Base-by-base conservation (phyloP, 2,888 invertebrate species). In the Xestia xanthographa region DNA sequence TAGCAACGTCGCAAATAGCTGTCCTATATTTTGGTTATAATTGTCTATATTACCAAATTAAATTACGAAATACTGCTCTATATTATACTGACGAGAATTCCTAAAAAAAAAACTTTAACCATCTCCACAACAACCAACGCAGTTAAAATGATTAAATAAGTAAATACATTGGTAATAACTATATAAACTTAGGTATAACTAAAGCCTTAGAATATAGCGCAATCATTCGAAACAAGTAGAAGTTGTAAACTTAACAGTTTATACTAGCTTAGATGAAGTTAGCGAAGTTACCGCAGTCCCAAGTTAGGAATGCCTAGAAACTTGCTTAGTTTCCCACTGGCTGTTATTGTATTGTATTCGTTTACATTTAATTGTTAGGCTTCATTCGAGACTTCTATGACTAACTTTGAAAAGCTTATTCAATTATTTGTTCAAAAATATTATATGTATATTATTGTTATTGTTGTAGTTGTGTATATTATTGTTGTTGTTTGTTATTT, bases 161-260 rank as follows among this genome's bases (percentile, higher is more conserved):
- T n/a, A n/a, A n/a, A n/a, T n/a, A n/a, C n/a, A n/a, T n/a, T n/a
- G 22, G 22, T 29, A 22, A 9, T 38, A 62, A 62, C 12, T 60
- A 1, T 17, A 29, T 8, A 17, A 29, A 58, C 26, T 29, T 29
- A 22, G 20, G 8, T 48, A 14, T 22, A 62, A 0, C 63, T 38
- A 62, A 62, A 62, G 38, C n/a, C 11, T n/a, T 1, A 17, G n/a
- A 60, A 20, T 65, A 60, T 38, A n/a, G 9, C 78, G 17, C 34
- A n/a, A 62, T 67, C 38, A 77, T 53, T 76, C 29, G 53, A 66
- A 76, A 82, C 76, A 56, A 17, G 45, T 29, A 62, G 12, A 41
- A 41, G 14, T 29, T 43, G 50, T 66, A 66, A 80, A 66, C 66
- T 75, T 81, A 60, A 45, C 43, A 62, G 53, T 48, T 62, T 66